Percentiles rank a stretch among this genome's conserved stretches.
These are phyloP conservation scores for Ooceraea biroi DNA, from an alignment of 1,140 invertebrate genomes.

Conservation along the genomic window DNA sequence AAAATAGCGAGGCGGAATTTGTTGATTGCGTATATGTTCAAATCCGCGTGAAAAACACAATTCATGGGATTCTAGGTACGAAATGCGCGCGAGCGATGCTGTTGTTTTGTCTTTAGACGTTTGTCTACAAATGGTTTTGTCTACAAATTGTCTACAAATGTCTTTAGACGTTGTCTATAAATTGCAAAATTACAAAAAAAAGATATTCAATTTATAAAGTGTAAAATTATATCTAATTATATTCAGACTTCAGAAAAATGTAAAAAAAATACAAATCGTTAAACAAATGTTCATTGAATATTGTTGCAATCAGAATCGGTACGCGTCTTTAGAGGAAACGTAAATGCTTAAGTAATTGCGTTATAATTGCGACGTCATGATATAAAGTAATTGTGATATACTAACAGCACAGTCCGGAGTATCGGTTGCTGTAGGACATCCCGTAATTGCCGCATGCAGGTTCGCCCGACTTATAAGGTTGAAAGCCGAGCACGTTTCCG, in stretches of 20 bases:
- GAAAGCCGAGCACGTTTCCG: slow-evolving; percentile 91
- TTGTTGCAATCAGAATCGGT: neutral
- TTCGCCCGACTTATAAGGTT: slow-evolving; percentile 91
- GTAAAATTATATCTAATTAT: too few species aligned
- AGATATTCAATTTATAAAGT: too few species aligned
- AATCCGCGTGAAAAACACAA: neutral
- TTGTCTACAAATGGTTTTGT: too few species aligned
- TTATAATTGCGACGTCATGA: neutral
- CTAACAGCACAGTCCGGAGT: slow-evolving; percentile 92
- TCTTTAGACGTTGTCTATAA: too few species aligned
- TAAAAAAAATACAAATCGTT: too few species aligned
- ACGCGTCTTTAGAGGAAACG: neutral
- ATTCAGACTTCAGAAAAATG: neutral
- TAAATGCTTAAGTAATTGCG: neutral
- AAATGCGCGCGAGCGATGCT: too few species aligned
- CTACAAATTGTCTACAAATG: too few species aligned
- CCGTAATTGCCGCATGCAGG: slow-evolving; percentile 90
- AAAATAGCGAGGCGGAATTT: neutral
- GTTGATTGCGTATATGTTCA: neutral
- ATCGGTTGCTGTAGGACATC: slow-evolving; percentile 90
- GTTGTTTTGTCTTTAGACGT: too few species aligned
- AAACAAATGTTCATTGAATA: neutral
- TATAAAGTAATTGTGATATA: slow-evolving; percentile 75
- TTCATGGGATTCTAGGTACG: too few species aligned
- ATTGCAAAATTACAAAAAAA: too few species aligned